Percentiles rank a stretch among this genome's conserved stretches.
Conservation (phyloP, 2,888 invertebrate species). For the Gerosis bhagava region DNA sequence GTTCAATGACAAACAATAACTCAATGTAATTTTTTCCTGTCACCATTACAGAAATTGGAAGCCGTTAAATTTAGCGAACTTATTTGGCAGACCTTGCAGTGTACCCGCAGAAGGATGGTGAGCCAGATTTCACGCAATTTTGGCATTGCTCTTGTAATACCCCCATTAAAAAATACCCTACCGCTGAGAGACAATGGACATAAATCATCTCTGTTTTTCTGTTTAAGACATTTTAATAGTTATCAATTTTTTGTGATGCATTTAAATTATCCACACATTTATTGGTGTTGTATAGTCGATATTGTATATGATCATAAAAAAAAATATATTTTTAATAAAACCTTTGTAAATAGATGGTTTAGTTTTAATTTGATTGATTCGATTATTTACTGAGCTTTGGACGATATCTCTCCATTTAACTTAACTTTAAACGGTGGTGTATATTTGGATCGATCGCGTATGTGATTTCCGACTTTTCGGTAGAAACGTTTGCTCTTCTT, state of each 20-base stretch:
- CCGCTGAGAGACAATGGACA: conserved; percentile 18
- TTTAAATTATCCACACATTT: no score
- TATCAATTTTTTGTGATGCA: no score
- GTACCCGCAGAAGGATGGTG: conserved; percentile 18
- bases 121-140: conserved; percentile 19
- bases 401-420: no score
- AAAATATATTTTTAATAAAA: no score
- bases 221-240: conserved; percentile 19
- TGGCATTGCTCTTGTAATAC: conserved; percentile 22
- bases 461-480: conserved; percentile 50
- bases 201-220: conserved; percentile 14
- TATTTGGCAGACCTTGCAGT: conserved; percentile 23
- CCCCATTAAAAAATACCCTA: conserved; percentile 20
- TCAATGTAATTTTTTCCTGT: conserved; percentile 10
- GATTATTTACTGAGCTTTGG: no score
- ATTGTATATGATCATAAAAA: no score
- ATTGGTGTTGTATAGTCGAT: no score
- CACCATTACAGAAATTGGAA: conserved; percentile 18
- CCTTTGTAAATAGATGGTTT: no score
- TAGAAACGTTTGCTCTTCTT: conserved; percentile 47
- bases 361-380: no score
- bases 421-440: conserved; percentile 26
- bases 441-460: conserved; percentile 33
- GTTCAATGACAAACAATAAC: neutral
- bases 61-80: conserved; percentile 16